A percentile compares a stretch with the other conserved stretches of the same genome.
These are phyloP conservation scores for Trachymyrmex cornetzi DNA, from an alignment of 1,140 invertebrate genomes.

Conservation along the genomic window DNA sequence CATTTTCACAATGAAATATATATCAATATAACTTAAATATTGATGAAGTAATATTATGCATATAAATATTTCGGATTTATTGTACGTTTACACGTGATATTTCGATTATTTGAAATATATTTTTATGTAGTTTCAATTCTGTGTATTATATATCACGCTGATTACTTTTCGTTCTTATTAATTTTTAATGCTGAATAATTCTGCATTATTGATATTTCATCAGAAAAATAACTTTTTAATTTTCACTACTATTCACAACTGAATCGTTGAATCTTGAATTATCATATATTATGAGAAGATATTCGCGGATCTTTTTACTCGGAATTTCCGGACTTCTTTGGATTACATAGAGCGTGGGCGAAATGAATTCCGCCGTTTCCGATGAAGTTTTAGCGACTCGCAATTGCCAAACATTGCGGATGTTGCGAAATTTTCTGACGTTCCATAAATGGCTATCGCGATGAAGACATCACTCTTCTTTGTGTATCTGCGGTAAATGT, in stretches of 20 bases:
- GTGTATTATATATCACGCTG: not conserved
- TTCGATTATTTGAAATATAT: not conserved
- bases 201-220: not conserved
- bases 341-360: not conserved
- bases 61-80: not conserved
- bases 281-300: not conserved
- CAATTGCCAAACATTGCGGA: not conserved
- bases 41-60: not conserved
- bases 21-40: not conserved
- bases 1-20: not conserved
- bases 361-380: not conserved
- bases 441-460: not conserved
- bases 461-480: not conserved
- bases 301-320: not conserved
- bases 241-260: not conserved
- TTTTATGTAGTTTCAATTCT: not conserved
- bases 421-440: not conserved
- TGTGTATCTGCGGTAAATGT: not conserved
- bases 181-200: not conserved
- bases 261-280: not conserved
- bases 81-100: not conserved
- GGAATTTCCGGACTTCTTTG: not conserved
- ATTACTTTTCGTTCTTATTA: not conserved
- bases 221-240: not conserved
- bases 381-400: constrained; percentile 9